These are phyloP conservation scores for Eulemur mongoz DNA, from an alignment of 2,797 vertebrate genomes.

Conservation along the genomic window DNA sequence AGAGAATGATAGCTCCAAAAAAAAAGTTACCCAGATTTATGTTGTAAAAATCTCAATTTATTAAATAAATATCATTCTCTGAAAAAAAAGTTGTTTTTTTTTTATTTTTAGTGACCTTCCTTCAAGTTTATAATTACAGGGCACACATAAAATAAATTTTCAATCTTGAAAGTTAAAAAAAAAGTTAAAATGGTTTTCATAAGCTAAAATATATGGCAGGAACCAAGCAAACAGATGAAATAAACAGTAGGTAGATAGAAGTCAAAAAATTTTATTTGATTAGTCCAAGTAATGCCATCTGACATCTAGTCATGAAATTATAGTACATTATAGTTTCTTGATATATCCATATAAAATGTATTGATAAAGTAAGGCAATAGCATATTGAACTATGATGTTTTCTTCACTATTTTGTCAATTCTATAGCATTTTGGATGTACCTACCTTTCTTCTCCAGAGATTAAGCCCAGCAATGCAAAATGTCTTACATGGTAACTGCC, in stretches of 20 bases:
- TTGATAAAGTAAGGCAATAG: not conserved
- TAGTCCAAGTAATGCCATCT: constrained; percentile 72
- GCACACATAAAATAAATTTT: not conserved
- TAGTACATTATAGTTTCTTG: constrained; percentile 33
- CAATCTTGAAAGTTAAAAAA: constrained; percentile 36
- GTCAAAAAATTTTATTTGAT: constrained; percentile 42
- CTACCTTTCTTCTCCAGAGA: not conserved
- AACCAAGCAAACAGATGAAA: constrained; percentile 11
- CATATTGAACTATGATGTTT: not conserved
- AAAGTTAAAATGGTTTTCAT: not conserved
- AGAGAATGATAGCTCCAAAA: not conserved
- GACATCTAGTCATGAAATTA: constrained; percentile 68
- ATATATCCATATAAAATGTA: not conserved
- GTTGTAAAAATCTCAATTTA: not conserved
- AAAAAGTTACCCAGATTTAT: not conserved
- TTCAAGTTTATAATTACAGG: constrained; percentile 8
- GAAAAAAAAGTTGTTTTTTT: not conserved
- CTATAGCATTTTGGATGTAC: not conserved
- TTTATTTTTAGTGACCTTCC: not conserved
- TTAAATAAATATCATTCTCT: not conserved
- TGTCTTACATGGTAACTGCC: not conserved
- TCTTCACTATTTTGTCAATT: not conserved
- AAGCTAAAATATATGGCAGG: constrained; percentile 48
- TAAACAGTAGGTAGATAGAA: constrained; percentile 20
- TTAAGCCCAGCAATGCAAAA: not conserved